A percentile compares a stretch with the other conserved stretches of the same genome.
phyloP scores from a whole-genome alignment of 1,140 invertebrate genomes.

The Andrena cerasifolii region DNA sequence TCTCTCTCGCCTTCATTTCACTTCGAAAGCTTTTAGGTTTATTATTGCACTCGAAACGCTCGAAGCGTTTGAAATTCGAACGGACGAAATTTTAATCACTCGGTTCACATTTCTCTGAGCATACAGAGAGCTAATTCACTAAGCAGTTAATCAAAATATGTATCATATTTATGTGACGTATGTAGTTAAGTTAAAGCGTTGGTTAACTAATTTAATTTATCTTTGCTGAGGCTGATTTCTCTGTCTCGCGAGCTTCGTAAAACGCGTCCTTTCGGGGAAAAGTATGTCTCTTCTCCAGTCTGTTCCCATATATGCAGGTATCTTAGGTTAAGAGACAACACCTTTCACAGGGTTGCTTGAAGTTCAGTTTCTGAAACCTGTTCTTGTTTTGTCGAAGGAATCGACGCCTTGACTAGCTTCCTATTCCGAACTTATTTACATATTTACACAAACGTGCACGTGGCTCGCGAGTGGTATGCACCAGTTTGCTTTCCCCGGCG shows the following conservation, averaged over 20 bases:
- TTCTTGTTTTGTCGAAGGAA: conserved; percentile 65
- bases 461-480: not conserved
- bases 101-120: too few species aligned
- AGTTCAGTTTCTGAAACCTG: conserved; percentile 57
- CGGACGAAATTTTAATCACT: too few species aligned
- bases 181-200: too few species aligned
- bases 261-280: not conserved
- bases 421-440: conserved; percentile 59
- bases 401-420: conserved; percentile 49
- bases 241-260: not conserved
- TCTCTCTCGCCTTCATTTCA: too few species aligned
- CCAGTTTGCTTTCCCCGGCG: conserved; percentile 19
- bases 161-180: too few species aligned
- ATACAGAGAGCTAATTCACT: not conserved
- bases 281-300: not conserved
- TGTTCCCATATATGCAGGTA: conserved; percentile 18
- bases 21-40: too few species aligned
- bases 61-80: too few species aligned
- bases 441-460: conserved; percentile 52
- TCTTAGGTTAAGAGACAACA: conserved; percentile 27
- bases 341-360: conserved; percentile 51
- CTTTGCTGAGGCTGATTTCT: too few species aligned
- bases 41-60: too few species aligned
- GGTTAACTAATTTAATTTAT: too few species aligned
- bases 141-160: too few species aligned